phyloP scores from a whole-genome alignment of 2,113 vertebrate genomes.

The Gila orcuttii region DNA sequence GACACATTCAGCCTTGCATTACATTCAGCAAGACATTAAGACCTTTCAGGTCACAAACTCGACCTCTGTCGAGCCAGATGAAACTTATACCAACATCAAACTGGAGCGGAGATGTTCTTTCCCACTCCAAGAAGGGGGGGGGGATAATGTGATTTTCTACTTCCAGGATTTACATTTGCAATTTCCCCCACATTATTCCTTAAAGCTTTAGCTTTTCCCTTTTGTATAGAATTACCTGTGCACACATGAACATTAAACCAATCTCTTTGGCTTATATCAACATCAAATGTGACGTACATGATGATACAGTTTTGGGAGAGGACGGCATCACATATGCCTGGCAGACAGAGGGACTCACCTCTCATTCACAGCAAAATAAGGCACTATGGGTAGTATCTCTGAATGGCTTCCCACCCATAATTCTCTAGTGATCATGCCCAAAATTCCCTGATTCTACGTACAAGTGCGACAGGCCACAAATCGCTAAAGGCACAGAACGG shows the following conservation, averaged over 20 bases:
- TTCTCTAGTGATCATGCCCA: slow-evolving; percentile 26
- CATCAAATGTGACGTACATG: slow-evolving; percentile 38
- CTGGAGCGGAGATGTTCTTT: not conserved
- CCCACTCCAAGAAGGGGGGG: not conserved
- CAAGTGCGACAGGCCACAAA: not conserved
- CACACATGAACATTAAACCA: slow-evolving; percentile 64
- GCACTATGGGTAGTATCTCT: slow-evolving; percentile 18
- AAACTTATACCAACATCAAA: slow-evolving; percentile 1
- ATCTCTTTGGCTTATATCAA: slow-evolving; percentile 46
- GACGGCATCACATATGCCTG: not conserved
- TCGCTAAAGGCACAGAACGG: slow-evolving; percentile 57
- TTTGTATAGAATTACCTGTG: slow-evolving; percentile 62
- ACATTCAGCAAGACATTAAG: slow-evolving; percentile 23
- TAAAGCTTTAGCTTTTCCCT: slow-evolving; percentile 62
- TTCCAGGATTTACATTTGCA: slow-evolving; percentile 43
- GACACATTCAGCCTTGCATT: not conserved
- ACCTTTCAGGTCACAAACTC: slow-evolving; percentile 8
- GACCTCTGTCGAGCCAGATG: not conserved
- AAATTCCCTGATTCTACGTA: slow-evolving; percentile 1
- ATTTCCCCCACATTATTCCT: slow-evolving; percentile 41
- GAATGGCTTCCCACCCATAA: slow-evolving; percentile 36
- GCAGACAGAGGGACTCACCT: slow-evolving; percentile 35
- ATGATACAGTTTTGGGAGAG: slow-evolving; percentile 27
- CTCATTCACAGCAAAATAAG: slow-evolving; percentile 28
- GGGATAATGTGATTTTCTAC: not conserved